Conservation (phyloP, 2,888 invertebrate species). For the Epinotia bilunana region DNA sequence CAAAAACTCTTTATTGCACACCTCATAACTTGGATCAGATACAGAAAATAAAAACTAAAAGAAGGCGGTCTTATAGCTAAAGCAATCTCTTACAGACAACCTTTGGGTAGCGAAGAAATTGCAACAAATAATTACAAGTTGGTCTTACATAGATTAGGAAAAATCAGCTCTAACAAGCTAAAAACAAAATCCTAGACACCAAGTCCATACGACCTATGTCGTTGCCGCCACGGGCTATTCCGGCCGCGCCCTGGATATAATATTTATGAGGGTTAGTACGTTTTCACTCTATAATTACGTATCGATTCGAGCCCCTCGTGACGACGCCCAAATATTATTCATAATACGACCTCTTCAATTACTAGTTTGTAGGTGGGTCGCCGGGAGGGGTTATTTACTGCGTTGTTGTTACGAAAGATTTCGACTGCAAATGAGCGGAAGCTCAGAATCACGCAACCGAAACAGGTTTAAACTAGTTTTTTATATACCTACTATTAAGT, state of each 20-base stretch:
- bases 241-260: conserved; percentile 80
- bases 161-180: not conserved
- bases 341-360: conserved; percentile 75
- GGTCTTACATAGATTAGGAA: too few relatives aligned
- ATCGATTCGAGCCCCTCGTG: conserved; percentile 76
- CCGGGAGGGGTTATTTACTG: conserved; percentile 47
- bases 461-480: conserved; percentile 18
- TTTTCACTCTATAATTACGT: conserved; percentile 83
- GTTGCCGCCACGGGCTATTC: conserved; percentile 77
- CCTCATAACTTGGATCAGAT: too few relatives aligned
- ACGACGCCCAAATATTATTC: conserved; percentile 82
- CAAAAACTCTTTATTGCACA: too few relatives aligned
- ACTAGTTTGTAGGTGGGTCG: conserved; percentile 64
- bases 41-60: too few relatives aligned
- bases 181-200: not conserved
- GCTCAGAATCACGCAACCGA: conserved; percentile 30
- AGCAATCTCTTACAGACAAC: too few relatives aligned
- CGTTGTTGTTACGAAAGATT: conserved; percentile 38
- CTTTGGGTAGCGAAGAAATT: too few relatives aligned
- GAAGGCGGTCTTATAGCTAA: too few relatives aligned
- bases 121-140: too few relatives aligned
- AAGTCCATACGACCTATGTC: conserved; percentile 54
- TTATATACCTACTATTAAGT: not conserved
- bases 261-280: conserved; percentile 80
- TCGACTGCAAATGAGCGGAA: conserved; percentile 28